Percentiles rank a stretch among this genome's conserved stretches.
phyloP scores from a whole-genome alignment of 2,888 invertebrate genomes.

The Dasysyrphus albostriatus region DNA sequence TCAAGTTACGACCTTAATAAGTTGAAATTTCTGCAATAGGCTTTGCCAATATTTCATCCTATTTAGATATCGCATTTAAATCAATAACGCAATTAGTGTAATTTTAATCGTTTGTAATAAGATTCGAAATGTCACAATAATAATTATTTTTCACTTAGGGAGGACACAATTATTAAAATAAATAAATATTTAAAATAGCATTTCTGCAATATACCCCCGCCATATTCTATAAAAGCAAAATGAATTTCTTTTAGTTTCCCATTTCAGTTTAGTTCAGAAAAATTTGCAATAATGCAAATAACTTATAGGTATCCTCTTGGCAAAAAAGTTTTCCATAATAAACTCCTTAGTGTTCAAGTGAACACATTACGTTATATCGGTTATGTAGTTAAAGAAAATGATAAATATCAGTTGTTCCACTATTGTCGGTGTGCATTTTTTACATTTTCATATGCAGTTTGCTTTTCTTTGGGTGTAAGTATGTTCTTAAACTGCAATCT shows the following conservation, averaged over 20 bases:
- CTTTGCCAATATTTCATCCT: no score
- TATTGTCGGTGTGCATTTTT: constrained; percentile 19
- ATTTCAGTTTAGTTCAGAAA: neutral
- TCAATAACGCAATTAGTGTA: constrained; percentile 23
- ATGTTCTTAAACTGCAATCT: no score
- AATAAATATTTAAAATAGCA: constrained; percentile 20
- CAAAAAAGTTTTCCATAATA: neutral
- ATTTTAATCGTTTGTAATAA: neutral
- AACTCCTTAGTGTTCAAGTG: neutral
- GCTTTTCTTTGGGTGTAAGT: constrained; percentile 3
- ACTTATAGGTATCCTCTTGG: constrained; percentile 1
- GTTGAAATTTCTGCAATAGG: no score
- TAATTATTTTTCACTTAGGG: constrained; percentile 24
- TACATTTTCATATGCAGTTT: neutral
- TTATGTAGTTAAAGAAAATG: constrained; percentile 18
- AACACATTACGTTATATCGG: constrained; percentile 10
- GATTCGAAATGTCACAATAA: constrained; percentile 6
- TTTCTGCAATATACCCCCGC: neutral
- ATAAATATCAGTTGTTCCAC: constrained; percentile 11
- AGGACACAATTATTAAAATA: neutral
- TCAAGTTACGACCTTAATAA: no score
- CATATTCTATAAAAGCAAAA: neutral
- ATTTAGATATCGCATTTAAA: neutral
- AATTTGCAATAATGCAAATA: constrained; percentile 1
- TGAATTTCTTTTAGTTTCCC: neutral